Percentiles rank a stretch among this genome's conserved stretches.
phyloP scores from a whole-genome alignment of 2,113 vertebrate genomes.

The Glaucomys volans region DNA sequence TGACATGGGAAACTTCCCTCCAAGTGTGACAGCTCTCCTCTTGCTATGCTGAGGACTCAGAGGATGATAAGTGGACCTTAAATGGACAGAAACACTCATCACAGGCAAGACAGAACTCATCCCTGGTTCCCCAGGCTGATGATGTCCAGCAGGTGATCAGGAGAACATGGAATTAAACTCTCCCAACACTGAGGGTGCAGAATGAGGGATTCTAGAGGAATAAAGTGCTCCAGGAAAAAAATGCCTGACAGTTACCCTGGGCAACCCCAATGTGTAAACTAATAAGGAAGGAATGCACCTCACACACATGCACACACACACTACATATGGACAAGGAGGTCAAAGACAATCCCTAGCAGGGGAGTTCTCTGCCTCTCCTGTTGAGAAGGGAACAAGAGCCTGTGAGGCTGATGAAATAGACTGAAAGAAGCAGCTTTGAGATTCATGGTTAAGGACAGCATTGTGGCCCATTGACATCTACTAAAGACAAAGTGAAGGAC shows the following conservation, averaged over 20 bases:
- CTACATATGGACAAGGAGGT: neutral
- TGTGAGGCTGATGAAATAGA: neutral
- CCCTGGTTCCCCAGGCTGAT: neutral
- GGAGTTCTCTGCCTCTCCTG: neutral
- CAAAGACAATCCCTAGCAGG: accelerated
- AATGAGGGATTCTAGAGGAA: neutral
- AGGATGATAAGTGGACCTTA: slow-evolving; percentile 71
- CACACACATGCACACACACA: neutral
- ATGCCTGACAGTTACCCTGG: neutral
- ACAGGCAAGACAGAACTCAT: slow-evolving; percentile 72
- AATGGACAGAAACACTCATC: slow-evolving; percentile 67
- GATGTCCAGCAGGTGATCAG: neutral
- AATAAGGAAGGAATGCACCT: too few relatives aligned
- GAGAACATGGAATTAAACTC: neutral
- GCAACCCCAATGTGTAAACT: neutral
- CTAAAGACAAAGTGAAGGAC: neutral
- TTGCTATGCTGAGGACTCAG: slow-evolving; percentile 68
- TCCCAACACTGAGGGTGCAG: neutral
- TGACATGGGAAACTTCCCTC: slow-evolving; percentile 79
- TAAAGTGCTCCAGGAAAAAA: neutral
- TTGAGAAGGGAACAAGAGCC: neutral
- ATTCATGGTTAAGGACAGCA: too few relatives aligned
- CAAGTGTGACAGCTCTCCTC: slow-evolving; percentile 69
- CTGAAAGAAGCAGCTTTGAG: neutral
- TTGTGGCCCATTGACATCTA: neutral